Evolutionary conservation across 2,888 invertebrate genomes (phyloP).

Genomic region (Siphlonurus alternatus): DNA sequence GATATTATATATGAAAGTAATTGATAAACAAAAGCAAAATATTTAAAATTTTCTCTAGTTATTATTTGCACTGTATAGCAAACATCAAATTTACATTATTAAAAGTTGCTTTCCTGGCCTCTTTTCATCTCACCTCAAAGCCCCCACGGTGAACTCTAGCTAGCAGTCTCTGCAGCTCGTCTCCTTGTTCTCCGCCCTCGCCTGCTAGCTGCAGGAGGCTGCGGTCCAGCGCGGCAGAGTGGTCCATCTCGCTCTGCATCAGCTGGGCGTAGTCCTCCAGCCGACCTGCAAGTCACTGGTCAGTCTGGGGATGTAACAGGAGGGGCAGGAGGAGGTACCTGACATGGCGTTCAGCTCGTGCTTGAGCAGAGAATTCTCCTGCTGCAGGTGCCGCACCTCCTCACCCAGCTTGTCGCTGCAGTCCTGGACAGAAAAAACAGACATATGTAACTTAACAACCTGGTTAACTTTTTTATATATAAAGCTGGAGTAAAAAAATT

Average conservation of each 20-base stretch:
- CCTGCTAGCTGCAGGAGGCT: not conserved
- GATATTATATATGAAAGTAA: too few species aligned
- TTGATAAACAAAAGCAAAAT: too few species aligned
- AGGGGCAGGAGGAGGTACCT: too few species aligned
- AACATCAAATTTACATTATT: too few species aligned
- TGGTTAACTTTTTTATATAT: not conserved
- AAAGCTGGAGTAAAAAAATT: too few species aligned
- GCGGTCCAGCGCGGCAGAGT: not conserved
- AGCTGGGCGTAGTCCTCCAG: not conserved
- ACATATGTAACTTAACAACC: not conserved
- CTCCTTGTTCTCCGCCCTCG: not conserved
- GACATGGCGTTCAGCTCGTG: not conserved
- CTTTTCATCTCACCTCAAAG: too few species aligned
- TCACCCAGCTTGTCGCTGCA: not conserved
- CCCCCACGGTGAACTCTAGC: not conserved
- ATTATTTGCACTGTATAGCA: too few species aligned
- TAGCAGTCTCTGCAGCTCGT: not conserved
- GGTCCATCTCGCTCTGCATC: not conserved
- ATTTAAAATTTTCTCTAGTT: too few species aligned
- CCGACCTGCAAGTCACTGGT: not conserved
- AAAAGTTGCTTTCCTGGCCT: too few species aligned
- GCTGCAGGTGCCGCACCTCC: not conserved
- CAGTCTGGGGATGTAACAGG: too few species aligned
- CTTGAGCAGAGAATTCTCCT: not conserved
- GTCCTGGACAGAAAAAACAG: not conserved